These are phyloP conservation scores for Pardosa pseudoannulata DNA, from an alignment of 2,888 invertebrate species.

Conservation along the genomic window DNA sequence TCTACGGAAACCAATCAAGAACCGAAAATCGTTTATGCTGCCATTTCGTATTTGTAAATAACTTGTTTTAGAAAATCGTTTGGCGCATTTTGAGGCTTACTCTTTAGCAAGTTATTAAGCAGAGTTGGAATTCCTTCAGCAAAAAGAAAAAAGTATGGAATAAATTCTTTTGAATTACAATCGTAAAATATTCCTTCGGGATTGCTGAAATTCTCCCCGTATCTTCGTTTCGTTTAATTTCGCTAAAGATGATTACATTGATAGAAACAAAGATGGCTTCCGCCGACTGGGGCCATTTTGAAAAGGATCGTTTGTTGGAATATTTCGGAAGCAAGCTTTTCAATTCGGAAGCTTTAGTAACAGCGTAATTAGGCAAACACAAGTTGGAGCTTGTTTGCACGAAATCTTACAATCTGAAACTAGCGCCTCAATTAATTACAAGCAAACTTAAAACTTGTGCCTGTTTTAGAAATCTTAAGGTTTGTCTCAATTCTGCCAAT, in stretches of 20 bases:
- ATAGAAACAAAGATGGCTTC: constrained; percentile 57
- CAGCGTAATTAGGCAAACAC: constrained; percentile 66
- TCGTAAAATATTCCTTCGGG: not conserved
- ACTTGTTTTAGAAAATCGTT: constrained; percentile 20
- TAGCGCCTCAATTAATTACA: constrained; percentile 58
- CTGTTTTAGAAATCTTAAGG: constrained; percentile 54
- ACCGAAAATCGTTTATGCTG: constrained; percentile 7
- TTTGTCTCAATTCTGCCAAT: constrained; percentile 25
- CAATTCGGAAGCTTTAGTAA: constrained; percentile 58
- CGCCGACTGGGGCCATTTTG: constrained; percentile 35
- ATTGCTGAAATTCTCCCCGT: not conserved
- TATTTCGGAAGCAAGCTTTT: constrained; percentile 33
- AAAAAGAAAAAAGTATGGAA: constrained; percentile 14
- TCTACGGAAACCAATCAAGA: constrained; percentile 21
- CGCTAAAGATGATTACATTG: constrained; percentile 61
- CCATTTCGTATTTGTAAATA: constrained; percentile 50
- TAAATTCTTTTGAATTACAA: constrained; percentile 22
- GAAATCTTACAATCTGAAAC: constrained; percentile 27
- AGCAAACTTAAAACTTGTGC: constrained; percentile 63
- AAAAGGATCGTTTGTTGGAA: constrained; percentile 36
- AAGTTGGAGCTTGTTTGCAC: constrained; percentile 35
- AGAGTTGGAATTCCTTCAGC: constrained; percentile 19
- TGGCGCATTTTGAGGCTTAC: constrained; percentile 6
- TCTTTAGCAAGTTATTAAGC: constrained; percentile 51
- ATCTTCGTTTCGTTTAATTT: constrained; percentile 49